Evolutionary conservation across 2,888 invertebrate species (phyloP).

Genomic region (Clusia tigrina): DNA sequence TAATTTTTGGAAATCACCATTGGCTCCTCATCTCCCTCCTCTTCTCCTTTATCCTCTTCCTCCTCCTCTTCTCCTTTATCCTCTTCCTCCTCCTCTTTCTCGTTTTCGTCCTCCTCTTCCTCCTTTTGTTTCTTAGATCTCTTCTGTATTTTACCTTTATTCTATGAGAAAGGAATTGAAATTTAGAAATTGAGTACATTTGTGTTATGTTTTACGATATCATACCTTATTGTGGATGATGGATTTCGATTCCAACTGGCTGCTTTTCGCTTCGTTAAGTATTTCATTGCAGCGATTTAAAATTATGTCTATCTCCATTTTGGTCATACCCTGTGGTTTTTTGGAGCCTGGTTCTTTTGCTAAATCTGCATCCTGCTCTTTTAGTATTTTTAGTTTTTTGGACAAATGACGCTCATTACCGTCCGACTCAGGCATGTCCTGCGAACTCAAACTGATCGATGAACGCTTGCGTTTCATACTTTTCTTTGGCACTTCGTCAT

Average conservation of each 20-base stretch:
- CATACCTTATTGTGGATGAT: no score
- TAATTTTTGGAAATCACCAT: no score
- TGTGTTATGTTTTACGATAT: background rate
- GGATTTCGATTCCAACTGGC: background rate
- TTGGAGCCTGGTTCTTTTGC: no score
- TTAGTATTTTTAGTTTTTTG: slow-evolving; percentile 23
- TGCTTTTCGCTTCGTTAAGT: background rate
- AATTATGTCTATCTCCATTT: slow-evolving; percentile 28
- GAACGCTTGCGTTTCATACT: slow-evolving; percentile 45
- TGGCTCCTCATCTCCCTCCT: no score
- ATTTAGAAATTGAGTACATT: background rate
- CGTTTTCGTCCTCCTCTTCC: background rate
- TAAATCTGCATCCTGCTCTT: background rate
- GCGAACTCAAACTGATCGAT: slow-evolving; percentile 52
- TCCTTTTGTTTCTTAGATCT: slow-evolving; percentile 30
- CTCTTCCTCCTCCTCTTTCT: slow-evolving; percentile 17
- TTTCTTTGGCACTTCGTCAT: slow-evolving; percentile 26
- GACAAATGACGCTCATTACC: slow-evolving; percentile 22
- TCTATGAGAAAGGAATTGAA: slow-evolving; percentile 30
- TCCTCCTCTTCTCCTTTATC: slow-evolving; percentile 2
- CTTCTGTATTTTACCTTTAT: slow-evolving; percentile 34
- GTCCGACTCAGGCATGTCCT: slow-evolving; percentile 28
- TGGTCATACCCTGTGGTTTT: background rate
- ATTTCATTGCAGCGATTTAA: slow-evolving; percentile 51
- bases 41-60: no score